phyloP scores from a whole-genome alignment of 2,797 vertebrate genomes.

The Pseudochromis fuscus region DNA sequence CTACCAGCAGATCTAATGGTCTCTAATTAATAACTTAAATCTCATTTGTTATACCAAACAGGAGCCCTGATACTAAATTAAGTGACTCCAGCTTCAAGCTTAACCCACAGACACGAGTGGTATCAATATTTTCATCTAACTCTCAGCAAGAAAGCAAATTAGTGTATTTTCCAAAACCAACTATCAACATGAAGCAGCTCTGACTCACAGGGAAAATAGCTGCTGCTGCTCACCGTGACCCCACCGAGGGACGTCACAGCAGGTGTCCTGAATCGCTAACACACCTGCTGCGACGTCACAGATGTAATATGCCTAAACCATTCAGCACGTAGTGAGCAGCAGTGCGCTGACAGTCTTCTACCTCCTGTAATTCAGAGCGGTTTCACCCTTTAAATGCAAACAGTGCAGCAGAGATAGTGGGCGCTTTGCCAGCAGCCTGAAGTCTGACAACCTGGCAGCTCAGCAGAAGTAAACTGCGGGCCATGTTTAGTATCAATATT shows the following conservation, averaged over 20 bases:
- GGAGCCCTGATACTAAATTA: background rate
- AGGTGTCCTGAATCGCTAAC: conserved; percentile 24
- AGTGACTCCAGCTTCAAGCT: background rate
- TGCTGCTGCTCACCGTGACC: conserved; percentile 6
- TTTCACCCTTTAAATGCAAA: conserved; percentile 54
- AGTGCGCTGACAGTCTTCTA: background rate
- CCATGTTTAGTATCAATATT: conserved; percentile 64
- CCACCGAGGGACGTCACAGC: background rate
- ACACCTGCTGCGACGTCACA: conserved; percentile 19
- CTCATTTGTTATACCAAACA: background rate
- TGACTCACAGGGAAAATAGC: conserved; percentile 14
- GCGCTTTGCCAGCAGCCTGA: conserved; percentile 77
- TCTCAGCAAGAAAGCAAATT: conserved; percentile 4
- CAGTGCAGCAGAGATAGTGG: conserved; percentile 50
- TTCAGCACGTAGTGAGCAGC: background rate
- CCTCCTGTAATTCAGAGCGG: conserved; percentile 26
- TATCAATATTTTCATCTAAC: conserved; percentile 14
- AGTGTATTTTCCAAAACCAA: conserved; percentile 10
- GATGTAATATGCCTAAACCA: background rate
- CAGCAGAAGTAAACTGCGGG: conserved; percentile 71
- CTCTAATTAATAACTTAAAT: background rate
- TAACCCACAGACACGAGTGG: background rate
- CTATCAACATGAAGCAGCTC: conserved; percentile 18
- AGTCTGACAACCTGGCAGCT: conserved; percentile 77
- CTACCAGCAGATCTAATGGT: background rate